Percentiles rank a stretch among this genome's conserved stretches.
phyloP scores from a whole-genome alignment of 2,888 invertebrate genomes.

The Carabus problematicus region DNA sequence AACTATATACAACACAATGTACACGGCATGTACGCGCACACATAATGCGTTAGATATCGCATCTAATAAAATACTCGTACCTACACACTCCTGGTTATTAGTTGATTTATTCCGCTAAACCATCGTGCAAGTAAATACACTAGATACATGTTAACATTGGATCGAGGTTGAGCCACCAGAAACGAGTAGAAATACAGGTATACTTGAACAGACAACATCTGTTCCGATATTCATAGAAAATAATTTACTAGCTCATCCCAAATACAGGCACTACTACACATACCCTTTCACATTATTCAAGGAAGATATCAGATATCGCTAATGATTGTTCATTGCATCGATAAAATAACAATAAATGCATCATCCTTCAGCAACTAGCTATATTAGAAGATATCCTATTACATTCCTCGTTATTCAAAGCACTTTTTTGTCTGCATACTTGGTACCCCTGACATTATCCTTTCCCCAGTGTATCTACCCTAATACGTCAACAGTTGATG shows the following conservation, averaged over 20 bases:
- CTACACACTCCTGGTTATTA: too few species aligned
- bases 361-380: not conserved
- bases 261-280: not conserved
- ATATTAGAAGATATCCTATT: slow-evolving; percentile 27
- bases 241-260: not conserved
- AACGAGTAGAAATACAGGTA: too few species aligned
- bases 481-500: slow-evolving; percentile 42
- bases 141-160: too few species aligned
- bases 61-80: too few species aligned
- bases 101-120: too few species aligned
- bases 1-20: slow-evolving; percentile 24
- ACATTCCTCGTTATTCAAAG: slow-evolving; percentile 25
- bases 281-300: not conserved
- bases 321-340: slow-evolving; percentile 5
- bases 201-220: not conserved
- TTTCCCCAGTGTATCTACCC: slow-evolving; percentile 35
- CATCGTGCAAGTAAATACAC: too few species aligned
- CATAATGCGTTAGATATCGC: slow-evolving; percentile 10
- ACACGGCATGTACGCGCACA: slow-evolving; percentile 15
- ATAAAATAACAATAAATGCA: slow-evolving; percentile 29
- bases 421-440: slow-evolving; percentile 13
- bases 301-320: slow-evolving; percentile 5
- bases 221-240: not conserved
- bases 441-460: slow-evolving; percentile 29
- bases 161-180: too few species aligned